Base-by-base conservation (phyloP, 2,113 vertebrate species). In the Lathamus discolor region DNA sequence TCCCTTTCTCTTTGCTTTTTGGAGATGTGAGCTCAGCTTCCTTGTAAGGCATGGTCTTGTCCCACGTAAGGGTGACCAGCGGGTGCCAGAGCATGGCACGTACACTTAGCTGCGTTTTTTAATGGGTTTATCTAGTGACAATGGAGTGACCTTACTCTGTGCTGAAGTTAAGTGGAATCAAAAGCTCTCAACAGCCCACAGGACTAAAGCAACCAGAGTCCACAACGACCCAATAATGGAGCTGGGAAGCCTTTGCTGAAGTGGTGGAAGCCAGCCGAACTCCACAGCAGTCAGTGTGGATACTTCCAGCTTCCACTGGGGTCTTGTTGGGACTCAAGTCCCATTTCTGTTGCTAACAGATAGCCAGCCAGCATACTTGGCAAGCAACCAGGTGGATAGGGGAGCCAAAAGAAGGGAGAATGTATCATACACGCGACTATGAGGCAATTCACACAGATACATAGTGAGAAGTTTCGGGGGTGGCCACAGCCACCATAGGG, bases 1-100 rank as follows among this genome's bases (percentile, higher is more conserved):
- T 94, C 69, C 48, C 43, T n/a, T 95, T 91, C 48, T 76, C 63
- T 85, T 73, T 23, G 44, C 44, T 95, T 76, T 81, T 92, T 37
- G 84, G 84, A 82, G 93, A 77, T 5, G 8, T 43, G 77, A 95
- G 20, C 54, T 96, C 85, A 88, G 72, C 63, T 86, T 74, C 88
- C 83, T 67, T 31, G 41, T 59, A 55, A 64, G 61, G 43, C 61
- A 77, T 64, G 44, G 33, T 48, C 29, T 89, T 35, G 43, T 59
- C 10, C 23, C 4, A 4, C 0, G 0, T 11, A 61, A 48, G 9
- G 33, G 19, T 52, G 43, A 90, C 8, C 13, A 64, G 62, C 48
- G 46, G 48, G n/a, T 77, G 28, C 29, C 49, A 54, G 43, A 43
- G 69, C 5, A 1, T 3, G 23, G 48, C 35, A 63, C 13, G 11